Evolutionary conservation across 1,140 invertebrate genomes (phyloP).

Genomic region (Musca domestica): DNA sequence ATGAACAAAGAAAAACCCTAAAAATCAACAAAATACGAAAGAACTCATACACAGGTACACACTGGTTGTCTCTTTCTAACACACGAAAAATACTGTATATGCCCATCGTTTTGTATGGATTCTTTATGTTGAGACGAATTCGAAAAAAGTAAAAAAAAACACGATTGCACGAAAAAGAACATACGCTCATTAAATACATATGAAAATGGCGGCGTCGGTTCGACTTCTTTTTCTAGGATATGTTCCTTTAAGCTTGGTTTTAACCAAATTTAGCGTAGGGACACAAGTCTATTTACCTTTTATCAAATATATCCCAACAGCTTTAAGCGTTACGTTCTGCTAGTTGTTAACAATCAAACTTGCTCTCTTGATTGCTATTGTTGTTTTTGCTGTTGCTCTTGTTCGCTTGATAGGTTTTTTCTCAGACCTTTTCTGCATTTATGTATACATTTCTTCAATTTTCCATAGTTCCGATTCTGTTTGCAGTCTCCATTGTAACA

Average conservation of each 20-base stretch:
- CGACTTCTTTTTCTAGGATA: slow-evolving; percentile 6
- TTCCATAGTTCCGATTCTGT: background rate
- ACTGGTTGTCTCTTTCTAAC: background rate
- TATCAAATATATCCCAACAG: slow-evolving; percentile 7
- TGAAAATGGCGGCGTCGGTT: slow-evolving; percentile 26
- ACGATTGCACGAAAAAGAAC: slow-evolving; percentile 15
- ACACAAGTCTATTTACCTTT: slow-evolving; percentile 6
- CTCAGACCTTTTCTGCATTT: too few species aligned
- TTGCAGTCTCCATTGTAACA: background rate
- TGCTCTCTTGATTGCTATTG: background rate
- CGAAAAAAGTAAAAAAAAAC: background rate
- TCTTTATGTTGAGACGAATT: too few species aligned
- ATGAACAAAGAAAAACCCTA: slow-evolving; percentile 22
- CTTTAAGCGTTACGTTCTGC: slow-evolving; percentile 3
- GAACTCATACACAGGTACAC: background rate
- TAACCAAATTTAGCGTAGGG: background rate
- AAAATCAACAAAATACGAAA: slow-evolving; percentile 23
- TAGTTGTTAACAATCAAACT: slow-evolving; percentile 1
- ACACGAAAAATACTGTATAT: background rate
- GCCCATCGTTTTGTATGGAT: too few species aligned
- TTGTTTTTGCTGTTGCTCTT: too few species aligned
- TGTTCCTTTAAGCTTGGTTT: slow-evolving; percentile 13
- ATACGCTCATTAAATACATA: slow-evolving; percentile 21
- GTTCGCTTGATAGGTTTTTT: too few species aligned
- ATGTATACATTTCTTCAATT: slow-evolving; percentile 1